Evolutionary conservation across 2,797 vertebrate species (phyloP).

Genomic region (Typhlichthys eigenmanni): DNA sequence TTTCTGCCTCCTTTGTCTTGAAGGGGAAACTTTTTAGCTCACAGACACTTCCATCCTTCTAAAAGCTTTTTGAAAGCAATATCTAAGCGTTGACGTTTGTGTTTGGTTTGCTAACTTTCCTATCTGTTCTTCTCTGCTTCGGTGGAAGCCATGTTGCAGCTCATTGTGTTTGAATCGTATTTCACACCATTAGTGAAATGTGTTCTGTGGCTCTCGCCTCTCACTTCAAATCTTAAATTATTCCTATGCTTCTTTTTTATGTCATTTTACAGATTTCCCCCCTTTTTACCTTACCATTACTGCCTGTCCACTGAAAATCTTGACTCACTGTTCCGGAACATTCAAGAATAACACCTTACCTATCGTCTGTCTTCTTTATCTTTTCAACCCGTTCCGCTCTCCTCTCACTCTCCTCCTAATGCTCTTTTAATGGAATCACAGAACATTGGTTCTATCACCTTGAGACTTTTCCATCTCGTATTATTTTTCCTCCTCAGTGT

Average conservation of each 20-base stretch:
- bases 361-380: constrained; percentile 22
- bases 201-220: constrained; percentile 4
- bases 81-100: constrained; percentile 32
- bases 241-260: not conserved
- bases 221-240: not conserved
- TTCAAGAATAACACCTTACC: not conserved
- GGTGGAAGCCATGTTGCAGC: constrained; percentile 44
- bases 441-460: constrained; percentile 68
- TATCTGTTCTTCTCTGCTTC: constrained; percentile 15
- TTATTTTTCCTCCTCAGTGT: constrained; percentile 72
- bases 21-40: constrained; percentile 32
- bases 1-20: constrained; percentile 40
- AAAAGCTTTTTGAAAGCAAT: constrained; percentile 55
- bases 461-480: constrained; percentile 68
- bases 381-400: constrained; percentile 7
- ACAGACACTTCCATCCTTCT: constrained; percentile 33
- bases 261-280: not conserved
- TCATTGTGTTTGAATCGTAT: constrained; percentile 34
- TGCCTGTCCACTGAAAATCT: constrained; percentile 6
- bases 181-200: constrained; percentile 38
- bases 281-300: not conserved
- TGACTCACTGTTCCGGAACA: constrained; percentile 3
- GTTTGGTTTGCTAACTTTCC: constrained; percentile 45
- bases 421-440: constrained; percentile 70
- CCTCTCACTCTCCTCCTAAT: constrained; percentile 34